Evolutionary conservation across 2,888 invertebrate genomes (phyloP).

Genomic region (Trichopoda pennipes): DNA sequence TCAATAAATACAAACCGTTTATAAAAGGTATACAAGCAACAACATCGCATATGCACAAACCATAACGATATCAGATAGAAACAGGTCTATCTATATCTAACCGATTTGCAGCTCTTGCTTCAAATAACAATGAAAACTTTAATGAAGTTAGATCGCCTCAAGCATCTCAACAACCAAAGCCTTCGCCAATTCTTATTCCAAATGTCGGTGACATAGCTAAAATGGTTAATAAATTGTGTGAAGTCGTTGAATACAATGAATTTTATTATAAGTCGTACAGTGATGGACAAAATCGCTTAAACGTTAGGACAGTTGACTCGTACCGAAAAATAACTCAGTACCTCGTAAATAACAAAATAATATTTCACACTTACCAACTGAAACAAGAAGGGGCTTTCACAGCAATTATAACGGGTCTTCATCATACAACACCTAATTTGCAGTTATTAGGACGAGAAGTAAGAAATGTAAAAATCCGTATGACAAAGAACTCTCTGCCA

Average conservation of each 20-base stretch:
- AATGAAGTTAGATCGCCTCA: background rate
- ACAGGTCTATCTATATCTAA: conserved; percentile 1
- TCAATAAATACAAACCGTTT: too few species aligned
- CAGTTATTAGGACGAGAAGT: conserved; percentile 24
- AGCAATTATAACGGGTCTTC: conserved; percentile 30
- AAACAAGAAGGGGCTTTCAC: conserved; percentile 35
- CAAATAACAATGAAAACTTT: background rate
- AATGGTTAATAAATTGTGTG: too few species aligned
- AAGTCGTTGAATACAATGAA: too few species aligned
- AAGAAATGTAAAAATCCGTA: too few species aligned
- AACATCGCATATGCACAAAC: background rate
- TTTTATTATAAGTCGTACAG: too few species aligned
- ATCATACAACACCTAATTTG: conserved; percentile 22
- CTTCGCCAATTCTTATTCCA: conserved; percentile 17
- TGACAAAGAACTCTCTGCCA: too few species aligned
- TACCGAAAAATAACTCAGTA: conserved; percentile 22
- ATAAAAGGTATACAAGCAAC: background rate
- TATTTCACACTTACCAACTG: too few species aligned
- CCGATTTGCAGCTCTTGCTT: too few species aligned
- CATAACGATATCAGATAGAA: background rate
- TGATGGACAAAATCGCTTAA: too few species aligned
- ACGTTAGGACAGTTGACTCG: conserved; percentile 25
- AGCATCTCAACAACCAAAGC: background rate
- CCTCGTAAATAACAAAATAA: conserved; percentile 6
- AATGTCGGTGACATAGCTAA: conserved; percentile 4